These are phyloP conservation scores for Mus minutoides DNA, from an alignment of 2,797 vertebrate genomes.

Conservation along the genomic window DNA sequence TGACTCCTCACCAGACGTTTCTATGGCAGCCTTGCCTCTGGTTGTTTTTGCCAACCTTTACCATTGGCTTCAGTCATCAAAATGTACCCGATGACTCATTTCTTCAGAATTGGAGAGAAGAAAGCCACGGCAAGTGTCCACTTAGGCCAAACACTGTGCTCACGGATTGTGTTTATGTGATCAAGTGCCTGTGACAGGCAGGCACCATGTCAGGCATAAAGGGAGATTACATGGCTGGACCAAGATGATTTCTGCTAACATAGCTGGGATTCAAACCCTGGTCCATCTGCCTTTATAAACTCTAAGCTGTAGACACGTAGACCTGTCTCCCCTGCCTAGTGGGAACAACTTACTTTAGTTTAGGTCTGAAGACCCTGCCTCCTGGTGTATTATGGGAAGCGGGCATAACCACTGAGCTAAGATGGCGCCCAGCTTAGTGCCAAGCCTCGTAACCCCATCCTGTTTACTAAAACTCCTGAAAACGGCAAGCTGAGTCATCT, in stretches of 20 bases:
- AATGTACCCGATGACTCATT: neutral
- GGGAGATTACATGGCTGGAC: neutral
- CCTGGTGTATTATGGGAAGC: too few relatives aligned
- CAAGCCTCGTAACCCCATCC: too few relatives aligned
- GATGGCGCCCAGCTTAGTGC: too few relatives aligned
- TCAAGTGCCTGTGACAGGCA: neutral
- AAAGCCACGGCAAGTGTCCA: neutral
- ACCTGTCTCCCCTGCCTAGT: neutral
- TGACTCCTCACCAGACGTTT: too few relatives aligned
- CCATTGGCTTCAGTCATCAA: neutral
- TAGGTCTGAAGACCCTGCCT: neutral
- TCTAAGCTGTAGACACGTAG: neutral
- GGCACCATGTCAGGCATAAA: fast-evolving
- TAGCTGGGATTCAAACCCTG: neutral
- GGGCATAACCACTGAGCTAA: too few relatives aligned
- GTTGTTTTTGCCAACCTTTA: neutral
- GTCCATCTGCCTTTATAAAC: neutral
- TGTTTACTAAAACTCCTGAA: too few relatives aligned
- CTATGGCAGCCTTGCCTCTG: neutral
- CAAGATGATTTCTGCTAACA: neutral
- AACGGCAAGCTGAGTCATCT: too few relatives aligned
- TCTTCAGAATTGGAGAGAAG: neutral
- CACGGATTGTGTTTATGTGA: neutral
- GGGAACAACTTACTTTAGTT: neutral
- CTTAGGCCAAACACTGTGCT: neutral